Evolutionary conservation across 2,888 invertebrate species (phyloP).

Genomic region (Liodrosophila aerea): DNA sequence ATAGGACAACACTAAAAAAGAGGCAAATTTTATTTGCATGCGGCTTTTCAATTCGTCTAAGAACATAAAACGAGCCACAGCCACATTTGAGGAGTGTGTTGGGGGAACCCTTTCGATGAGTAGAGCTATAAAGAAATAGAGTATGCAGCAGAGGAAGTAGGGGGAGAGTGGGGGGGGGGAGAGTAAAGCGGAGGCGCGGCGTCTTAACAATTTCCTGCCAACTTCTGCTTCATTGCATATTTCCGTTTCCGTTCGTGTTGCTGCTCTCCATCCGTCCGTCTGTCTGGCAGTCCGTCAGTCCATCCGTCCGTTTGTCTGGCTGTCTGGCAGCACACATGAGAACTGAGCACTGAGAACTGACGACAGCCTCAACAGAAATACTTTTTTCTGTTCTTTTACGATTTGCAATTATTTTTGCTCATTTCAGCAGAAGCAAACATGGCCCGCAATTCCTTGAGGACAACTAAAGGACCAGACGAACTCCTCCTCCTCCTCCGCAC

Average conservation of each 20-base stretch:
- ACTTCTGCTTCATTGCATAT: constrained; percentile 77
- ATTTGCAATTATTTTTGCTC: constrained; percentile 77
- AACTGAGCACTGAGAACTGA: constrained; percentile 18
- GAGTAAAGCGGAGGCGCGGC: constrained; percentile 49
- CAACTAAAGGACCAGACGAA: constrained; percentile 51
- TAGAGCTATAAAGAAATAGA: constrained; percentile 48
- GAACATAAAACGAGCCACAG: constrained; percentile 61
- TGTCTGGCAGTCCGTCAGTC: constrained; percentile 9
- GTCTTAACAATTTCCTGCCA: constrained; percentile 76
- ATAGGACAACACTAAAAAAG: constrained; percentile 59
- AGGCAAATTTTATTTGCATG: constrained; percentile 73
- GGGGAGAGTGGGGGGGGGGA: neutral
- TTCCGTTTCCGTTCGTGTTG: constrained; percentile 64
- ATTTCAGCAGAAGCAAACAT: constrained; percentile 75
- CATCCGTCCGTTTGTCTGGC: constrained; percentile 8
- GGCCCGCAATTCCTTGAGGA: constrained; percentile 67
- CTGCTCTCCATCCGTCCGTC: constrained; percentile 21
- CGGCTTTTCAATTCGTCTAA: constrained; percentile 72
- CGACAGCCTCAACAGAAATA: constrained; percentile 50
- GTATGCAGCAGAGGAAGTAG: constrained; percentile 1
- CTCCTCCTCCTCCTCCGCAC: constrained; percentile 21
- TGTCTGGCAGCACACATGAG: constrained; percentile 45
- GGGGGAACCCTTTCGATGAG: constrained; percentile 68
- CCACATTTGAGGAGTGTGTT: constrained; percentile 6
- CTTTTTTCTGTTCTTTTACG: constrained; percentile 61